Evolutionary conservation across 2,888 invertebrate species (phyloP).

Genomic region (Pseudococcus jackbeardsleyi): DNA sequence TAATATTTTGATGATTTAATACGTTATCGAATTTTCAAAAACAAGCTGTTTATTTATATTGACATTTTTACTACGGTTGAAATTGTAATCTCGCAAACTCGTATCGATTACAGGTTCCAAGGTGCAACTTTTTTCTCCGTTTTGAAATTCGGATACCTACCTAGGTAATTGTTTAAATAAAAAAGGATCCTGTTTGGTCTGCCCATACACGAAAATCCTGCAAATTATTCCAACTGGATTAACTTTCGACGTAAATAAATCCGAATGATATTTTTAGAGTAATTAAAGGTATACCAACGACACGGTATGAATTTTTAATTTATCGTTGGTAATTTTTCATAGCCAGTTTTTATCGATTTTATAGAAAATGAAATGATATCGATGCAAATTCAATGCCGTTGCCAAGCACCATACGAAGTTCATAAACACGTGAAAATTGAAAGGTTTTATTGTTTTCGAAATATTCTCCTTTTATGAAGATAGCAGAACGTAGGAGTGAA

Average conservation of each 20-base stretch:
- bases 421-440: background rate
- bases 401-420: too few species aligned
- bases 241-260: background rate
- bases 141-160: background rate
- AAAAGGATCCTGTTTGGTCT: background rate
- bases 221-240: slow-evolving; percentile 6
- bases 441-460: background rate
- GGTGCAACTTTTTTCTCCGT: slow-evolving; percentile 27
- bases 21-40: background rate
- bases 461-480: background rate
- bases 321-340: background rate
- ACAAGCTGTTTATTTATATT: slow-evolving; percentile 18
- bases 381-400: background rate
- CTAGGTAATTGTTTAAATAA: slow-evolving; percentile 4
- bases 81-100: slow-evolving; percentile 2
- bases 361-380: background rate
- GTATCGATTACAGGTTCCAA: slow-evolving; percentile 25
- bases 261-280: slow-evolving; percentile 13
- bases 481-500: background rate
- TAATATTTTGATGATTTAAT: slow-evolving; percentile 38
- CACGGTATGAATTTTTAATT: background rate
- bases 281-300: background rate
- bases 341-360: background rate
- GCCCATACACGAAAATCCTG: background rate
- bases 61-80: slow-evolving; percentile 21